A percentile compares a stretch with the other conserved stretches of the same genome.
These are phyloP conservation scores for Platalea minor DNA, from an alignment of 2,797 vertebrate genomes.

Conservation along the genomic window DNA sequence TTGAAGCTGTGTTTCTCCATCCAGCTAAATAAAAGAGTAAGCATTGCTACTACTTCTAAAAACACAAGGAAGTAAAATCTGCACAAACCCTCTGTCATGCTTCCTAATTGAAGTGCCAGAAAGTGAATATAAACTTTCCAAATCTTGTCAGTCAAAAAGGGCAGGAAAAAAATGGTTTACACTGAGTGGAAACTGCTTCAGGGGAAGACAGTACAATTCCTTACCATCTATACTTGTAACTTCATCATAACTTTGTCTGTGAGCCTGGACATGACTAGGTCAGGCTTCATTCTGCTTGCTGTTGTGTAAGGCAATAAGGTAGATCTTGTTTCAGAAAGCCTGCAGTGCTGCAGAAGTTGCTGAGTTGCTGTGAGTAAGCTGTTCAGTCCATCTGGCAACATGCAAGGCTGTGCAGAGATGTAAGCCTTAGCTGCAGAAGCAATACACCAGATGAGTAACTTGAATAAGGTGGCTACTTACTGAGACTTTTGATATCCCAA, in stretches of 20 bases:
- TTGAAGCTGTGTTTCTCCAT: neutral
- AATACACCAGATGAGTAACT: neutral
- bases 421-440: neutral
- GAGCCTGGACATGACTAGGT: neutral
- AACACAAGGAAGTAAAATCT: neutral
- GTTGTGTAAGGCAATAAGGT: neutral
- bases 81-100: neutral
- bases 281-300: neutral
- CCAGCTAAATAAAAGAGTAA: neutral
- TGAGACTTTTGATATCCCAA: neutral
- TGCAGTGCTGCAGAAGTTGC: neutral
- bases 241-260: neutral
- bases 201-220: neutral
- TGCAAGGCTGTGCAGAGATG: accelerated
- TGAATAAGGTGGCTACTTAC: neutral
- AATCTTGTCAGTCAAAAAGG: neutral
- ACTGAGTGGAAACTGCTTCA: neutral
- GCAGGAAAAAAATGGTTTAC: neutral
- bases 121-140: neutral
- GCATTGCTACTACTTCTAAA: neutral
- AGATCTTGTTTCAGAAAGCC: neutral
- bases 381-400: neutral
- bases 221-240: neutral
- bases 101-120: neutral
- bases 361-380: neutral